Evolutionary conservation across 2,113 vertebrate species (phyloP), one percentile per base, ranked within the genome.

Genomic region (Calcarius ornatus): DNA sequence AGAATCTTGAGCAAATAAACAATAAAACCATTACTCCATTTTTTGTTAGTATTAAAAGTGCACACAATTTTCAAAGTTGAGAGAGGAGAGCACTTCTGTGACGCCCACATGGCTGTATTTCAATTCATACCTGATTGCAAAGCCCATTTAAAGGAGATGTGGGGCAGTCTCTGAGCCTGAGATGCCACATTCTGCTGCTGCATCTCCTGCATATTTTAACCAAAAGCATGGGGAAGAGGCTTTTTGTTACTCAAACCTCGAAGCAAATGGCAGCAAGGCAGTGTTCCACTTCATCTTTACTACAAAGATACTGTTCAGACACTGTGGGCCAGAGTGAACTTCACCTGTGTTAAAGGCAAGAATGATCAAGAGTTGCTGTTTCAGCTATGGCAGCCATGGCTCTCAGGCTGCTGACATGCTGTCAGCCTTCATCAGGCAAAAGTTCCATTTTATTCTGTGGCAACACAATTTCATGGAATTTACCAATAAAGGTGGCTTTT

Each of bases 371-470:
- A 14, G 9, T 38, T 47, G 31, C 53, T 33, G 10, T 15, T 68
- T 17, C 10, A 25, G 64, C 24, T 5, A 1, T 0, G 2, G 1
- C 50, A 64, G 37, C 77, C n/a, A 0, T 1, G 18, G 71, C 35
- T 47, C 60, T 57, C 59, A 14, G 45, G 38, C 54, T 90, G 75
- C 63, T 1, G 6, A 60, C 6, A 3, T 0, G 25, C 80, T 47
- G 45, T 8, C 89, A 86, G 63, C 22, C 61, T 82, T 54, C 81
- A 59, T 5, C n/a, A 63, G 38, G 50, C 19, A 54, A 82, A 69
- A 24, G 8, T 35, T 27, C 75, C 45, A 61, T 73, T 81, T 68
- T 28, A 22, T 21, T 78, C 43, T 33, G 20, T 68, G 47, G 27
- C 81, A 88, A 95, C 59, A 31, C 27, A 88, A 33, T 37, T 64